These are phyloP conservation scores for Oscheius onirici DNA, from an alignment of 2,888 invertebrate species.

Conservation along the genomic window DNA sequence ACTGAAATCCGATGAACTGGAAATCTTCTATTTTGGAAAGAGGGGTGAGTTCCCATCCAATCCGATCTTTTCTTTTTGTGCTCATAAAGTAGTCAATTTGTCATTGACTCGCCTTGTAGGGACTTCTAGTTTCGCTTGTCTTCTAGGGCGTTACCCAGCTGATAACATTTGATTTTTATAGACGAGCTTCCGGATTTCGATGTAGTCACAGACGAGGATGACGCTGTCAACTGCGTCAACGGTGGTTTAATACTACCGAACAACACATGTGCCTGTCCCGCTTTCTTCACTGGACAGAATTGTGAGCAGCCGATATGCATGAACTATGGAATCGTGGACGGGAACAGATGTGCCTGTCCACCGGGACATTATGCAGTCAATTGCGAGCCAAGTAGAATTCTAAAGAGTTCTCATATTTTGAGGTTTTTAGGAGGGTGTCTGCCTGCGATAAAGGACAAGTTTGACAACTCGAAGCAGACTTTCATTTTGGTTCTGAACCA, in stretches of 20 bases:
- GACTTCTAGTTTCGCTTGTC: not conserved
- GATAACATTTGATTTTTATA: not conserved
- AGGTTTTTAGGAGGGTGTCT: conserved; percentile 21
- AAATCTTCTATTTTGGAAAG: not conserved
- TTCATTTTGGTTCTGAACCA: conserved; percentile 27
- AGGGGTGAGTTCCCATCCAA: not conserved
- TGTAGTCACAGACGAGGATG: not conserved
- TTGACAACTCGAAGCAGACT: conserved; percentile 11
- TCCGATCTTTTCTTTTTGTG: no score
- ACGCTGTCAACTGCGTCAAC: conserved; percentile 27
- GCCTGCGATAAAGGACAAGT: conserved; percentile 16
- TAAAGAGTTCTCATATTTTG: no score
- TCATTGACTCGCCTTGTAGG: no score
- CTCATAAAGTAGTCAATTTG: no score
- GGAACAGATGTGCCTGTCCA: conserved; percentile 41
- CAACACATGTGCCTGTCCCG: conserved; percentile 42
- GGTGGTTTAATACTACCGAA: conserved; percentile 46
- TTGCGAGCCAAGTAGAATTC: conserved; percentile 35
- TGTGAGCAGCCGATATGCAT: conserved; percentile 34
- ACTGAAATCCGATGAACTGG: not conserved
- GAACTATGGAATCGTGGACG: conserved; percentile 41
- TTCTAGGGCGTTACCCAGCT: not conserved
- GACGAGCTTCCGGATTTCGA: not conserved
- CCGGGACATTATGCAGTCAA: conserved; percentile 42
- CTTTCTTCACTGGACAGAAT: conserved; percentile 39